A percentile compares a stretch with the other conserved stretches of the same genome.
These are phyloP conservation scores for Bombus sibiricus DNA, from an alignment of 1,140 invertebrate genomes.

Conservation along the genomic window DNA sequence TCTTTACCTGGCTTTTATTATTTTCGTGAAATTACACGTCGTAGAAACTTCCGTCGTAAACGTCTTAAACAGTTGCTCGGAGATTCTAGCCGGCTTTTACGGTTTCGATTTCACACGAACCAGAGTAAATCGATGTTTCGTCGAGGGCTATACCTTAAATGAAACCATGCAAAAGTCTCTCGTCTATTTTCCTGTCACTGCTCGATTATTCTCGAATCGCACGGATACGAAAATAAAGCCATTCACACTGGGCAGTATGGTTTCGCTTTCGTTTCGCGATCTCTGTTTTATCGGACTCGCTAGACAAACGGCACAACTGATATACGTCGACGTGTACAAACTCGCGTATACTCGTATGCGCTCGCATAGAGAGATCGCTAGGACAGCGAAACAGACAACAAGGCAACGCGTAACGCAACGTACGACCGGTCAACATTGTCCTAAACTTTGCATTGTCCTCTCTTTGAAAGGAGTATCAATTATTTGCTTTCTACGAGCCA, in stretches of 20 bases:
- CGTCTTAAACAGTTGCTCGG: background rate
- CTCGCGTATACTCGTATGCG: background rate
- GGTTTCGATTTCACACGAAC: constrained; percentile 15
- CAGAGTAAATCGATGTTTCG: background rate
- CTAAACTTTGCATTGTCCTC: constrained; percentile 69
- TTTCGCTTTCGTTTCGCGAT: constrained; percentile 28
- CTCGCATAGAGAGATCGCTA: background rate
- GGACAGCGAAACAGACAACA: constrained; percentile 53
- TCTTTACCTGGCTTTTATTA: constrained; percentile 10
- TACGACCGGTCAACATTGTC: constrained; percentile 53
- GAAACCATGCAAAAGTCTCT: background rate
- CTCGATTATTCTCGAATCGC: background rate
- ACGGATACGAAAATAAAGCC: background rate
- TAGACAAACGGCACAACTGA: background rate
- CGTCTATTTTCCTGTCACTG: too few relatives aligned
- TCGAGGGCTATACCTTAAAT: background rate
- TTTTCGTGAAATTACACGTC: constrained; percentile 8
- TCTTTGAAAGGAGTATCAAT: constrained; percentile 67
- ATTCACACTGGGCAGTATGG: background rate
- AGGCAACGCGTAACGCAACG: constrained; percentile 52
- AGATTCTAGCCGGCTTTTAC: constrained; percentile 3
- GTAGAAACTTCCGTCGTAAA: constrained; percentile 9
- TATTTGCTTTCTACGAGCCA: constrained; percentile 54
- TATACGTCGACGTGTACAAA: background rate
- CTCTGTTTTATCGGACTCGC: background rate